A percentile compares a stretch with the other conserved stretches of the same genome.
Evolutionary conservation across 2,888 invertebrate species (phyloP).

Genomic region (Thelaira solivaga): DNA sequence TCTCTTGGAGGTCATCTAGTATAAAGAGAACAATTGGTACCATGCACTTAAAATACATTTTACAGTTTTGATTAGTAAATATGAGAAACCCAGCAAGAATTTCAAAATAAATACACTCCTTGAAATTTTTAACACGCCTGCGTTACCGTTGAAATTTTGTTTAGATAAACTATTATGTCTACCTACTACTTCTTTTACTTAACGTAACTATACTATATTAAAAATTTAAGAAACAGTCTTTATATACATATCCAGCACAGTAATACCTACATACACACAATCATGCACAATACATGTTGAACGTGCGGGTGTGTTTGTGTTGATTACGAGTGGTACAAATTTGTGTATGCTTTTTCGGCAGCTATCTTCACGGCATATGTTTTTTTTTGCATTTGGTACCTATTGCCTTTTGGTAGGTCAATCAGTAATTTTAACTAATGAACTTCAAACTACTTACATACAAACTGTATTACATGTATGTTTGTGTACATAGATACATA

Average conservation of each 20-base stretch:
- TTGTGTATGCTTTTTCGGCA: conserved; percentile 45
- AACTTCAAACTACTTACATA: not conserved
- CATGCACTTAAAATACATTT: no score
- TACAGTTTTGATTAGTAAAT: not conserved
- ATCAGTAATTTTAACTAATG: not conserved
- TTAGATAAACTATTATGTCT: no score
- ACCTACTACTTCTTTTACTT: no score
- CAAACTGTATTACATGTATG: not conserved
- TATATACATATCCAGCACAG: no score
- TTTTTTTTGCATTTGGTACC: not conserved
- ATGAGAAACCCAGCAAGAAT: not conserved
- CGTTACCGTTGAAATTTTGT: no score
- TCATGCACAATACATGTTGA: not conserved
- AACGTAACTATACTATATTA: no score
- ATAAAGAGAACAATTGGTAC: no score
- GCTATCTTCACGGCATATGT: conserved; percentile 1
- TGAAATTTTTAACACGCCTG: no score
- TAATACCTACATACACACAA: no score
- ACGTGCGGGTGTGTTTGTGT: not conserved
- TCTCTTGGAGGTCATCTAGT: no score
- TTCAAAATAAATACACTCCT: not conserved
- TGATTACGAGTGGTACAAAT: conserved; percentile 35
- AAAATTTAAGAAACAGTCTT: no score
- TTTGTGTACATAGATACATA: no score
- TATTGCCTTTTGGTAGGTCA: not conserved